Conservation (phyloP, 30 jellyfish, hydroid and myxozoan genomes). For the Aurelia aurita complex sp. Pacific region DNA sequence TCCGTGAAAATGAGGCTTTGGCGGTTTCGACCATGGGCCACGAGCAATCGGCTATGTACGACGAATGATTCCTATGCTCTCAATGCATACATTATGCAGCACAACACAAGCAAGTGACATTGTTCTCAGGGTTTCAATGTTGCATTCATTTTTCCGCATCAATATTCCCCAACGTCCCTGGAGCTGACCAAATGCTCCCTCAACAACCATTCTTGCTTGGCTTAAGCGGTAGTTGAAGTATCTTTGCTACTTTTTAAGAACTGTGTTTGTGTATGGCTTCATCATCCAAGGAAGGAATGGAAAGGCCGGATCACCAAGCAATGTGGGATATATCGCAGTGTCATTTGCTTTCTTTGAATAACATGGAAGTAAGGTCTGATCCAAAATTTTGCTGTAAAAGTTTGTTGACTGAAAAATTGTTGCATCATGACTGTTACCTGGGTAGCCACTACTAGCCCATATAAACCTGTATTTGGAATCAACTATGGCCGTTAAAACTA, state of each 20-base stretch:
- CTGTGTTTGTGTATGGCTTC: constrained; percentile 53
- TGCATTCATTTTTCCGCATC: constrained; percentile 26
- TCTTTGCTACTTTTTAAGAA: constrained; percentile 29
- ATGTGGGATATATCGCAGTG: not conserved
- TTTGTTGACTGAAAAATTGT: constrained; percentile 46
- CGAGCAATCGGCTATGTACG: no score
- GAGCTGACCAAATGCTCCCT: constrained; percentile 44
- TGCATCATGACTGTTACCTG: constrained; percentile 59
- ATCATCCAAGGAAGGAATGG: constrained; percentile 23
- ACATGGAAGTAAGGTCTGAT: constrained; percentile 17
- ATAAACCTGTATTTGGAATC: constrained; percentile 46
- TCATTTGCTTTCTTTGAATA: not conserved
- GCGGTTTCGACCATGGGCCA: no score
- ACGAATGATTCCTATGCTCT: no score
- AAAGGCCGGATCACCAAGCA: constrained; percentile 51
- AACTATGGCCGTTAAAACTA: constrained; percentile 50
- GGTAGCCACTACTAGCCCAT: constrained; percentile 64
- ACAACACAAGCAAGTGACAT: constrained; percentile 48
- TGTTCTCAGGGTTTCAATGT: not conserved
- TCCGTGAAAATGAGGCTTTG: no score
- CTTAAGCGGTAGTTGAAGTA: constrained; percentile 37
- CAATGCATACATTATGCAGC: constrained; percentile 44
- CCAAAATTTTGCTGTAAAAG: not conserved
- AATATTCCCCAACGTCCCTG: constrained; percentile 47
- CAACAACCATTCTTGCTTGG: no score